Base-by-base conservation (phyloP, 2,113 vertebrate genomes). In the Glaucomys volans region DNA sequence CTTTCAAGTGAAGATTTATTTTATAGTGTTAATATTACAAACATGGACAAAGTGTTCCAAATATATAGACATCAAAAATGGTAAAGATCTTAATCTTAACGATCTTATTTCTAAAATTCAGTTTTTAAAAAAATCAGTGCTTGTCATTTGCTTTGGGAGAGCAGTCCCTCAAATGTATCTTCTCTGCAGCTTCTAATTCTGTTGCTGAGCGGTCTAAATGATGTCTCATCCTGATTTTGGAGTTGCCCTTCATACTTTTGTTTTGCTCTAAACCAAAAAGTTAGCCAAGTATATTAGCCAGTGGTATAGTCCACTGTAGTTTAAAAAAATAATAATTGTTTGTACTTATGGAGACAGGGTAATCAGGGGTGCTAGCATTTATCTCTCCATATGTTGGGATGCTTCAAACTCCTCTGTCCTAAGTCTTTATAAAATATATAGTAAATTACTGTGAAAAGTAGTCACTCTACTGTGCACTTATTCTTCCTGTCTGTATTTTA, bases 91-190 rank as follows among this genome's bases (percentile, higher is more conserved):
- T 80, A 92, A 42, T 64, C 22, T n/a, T 91, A 81, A 81, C 64
- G 86, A 81, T 28, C 79, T 76, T 76, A 17, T 35, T 18, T 83
- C 81, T 95, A 67, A 93, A 95, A 74, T 83, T 88, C 62, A 88
- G 30, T 85, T 93, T 32, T 93, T 32, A 42, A 76, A 87, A 94
- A 95, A 87, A 87, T 86, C 57, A 95, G 35, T 92, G 80, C 12
- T 74, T 37, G 16, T 91, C 18, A 40, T 84, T 96, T 83, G 35
- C 62, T 85, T 91, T 67, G 81, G 35, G 54, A 67, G 30, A 87
- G 44, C 5, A n/a, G 24, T 11, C 26, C 62, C 52, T 88, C 52
- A 69, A 88, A 81, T 81, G 14, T 76, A 7, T 74, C 69, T 90
- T 67, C 40, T 66, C 13, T 44, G 24, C 57, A 75, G 64, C 89